Evolutionary conservation across 2,113 vertebrate species (phyloP), one percentile per base, ranked within the genome.

Genomic region (Brachypodius melanocephalos): DNA sequence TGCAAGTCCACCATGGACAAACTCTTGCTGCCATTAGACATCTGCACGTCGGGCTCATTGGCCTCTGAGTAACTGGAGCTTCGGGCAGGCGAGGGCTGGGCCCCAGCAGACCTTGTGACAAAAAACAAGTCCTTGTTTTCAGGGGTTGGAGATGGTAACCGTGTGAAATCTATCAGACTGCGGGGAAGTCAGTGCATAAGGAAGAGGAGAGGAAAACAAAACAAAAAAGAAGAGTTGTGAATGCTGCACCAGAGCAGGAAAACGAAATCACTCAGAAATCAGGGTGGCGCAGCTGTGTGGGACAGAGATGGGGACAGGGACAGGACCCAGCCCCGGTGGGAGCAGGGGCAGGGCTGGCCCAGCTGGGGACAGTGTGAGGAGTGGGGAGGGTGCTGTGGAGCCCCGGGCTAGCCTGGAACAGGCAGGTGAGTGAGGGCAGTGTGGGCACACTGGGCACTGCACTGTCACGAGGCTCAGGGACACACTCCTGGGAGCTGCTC

Each of bases 101-200:
- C 98, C 97, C 99, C 99, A 89, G 98, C 98, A 97, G 98, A 99
- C 97, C 99, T 98, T 93, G 99, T 99, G 98, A 99, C 99, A 97
- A 99, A 99, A 98, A 99, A 99, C 85, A 99, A 98, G 98, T 99
- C 99, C 98, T 99, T 99, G 98, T 99, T 99, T 98, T 99, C 99
- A 80, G 99, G 99, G 97, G 99, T 99, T 91, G 99, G 99, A 95
- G 99, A 99, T 80, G 99, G 99, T 97, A 99, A 98, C 97, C 99
- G 97, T 89, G 99, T 99, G 98, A 99, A 99, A 98, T 99, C 99
- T 91, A 99, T 98, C 97, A 99, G 98, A 97, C 99, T 99, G 98
- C 96, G 94, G 97, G 97, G 93, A 96, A 89, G 97, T 95, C 98
- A 96, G 97, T 91, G 98, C 97, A 8, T 96, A 98, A 97, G 95